Percentiles rank a stretch among this genome's conserved stretches.
phyloP scores from a whole-genome alignment of 2,797 vertebrate species.

The Silurus aristotelis region DNA sequence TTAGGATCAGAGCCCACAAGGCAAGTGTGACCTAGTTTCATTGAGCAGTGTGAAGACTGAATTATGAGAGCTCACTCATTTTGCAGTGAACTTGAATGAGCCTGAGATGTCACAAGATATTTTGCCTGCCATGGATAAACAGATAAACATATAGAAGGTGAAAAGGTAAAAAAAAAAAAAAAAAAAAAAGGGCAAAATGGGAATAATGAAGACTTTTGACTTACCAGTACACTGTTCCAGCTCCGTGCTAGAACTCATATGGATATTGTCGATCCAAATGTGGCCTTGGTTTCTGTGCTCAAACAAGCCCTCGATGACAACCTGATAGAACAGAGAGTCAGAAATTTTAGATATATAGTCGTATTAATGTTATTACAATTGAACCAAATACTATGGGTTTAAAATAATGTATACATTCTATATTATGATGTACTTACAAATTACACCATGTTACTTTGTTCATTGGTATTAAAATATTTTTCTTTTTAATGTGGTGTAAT shows the following conservation, averaged over 20 bases:
- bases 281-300: constrained; percentile 83
- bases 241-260: constrained; percentile 85
- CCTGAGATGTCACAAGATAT: neutral
- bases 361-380: neutral
- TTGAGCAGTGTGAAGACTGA: constrained; percentile 57
- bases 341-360: neutral
- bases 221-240: constrained; percentile 91
- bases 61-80: constrained; percentile 55
- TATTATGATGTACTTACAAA: neutral
- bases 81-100: neutral
- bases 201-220: constrained; percentile 58
- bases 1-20: constrained; percentile 73
- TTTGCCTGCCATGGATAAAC: neutral
- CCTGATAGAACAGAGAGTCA: constrained; percentile 68
- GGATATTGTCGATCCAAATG: constrained; percentile 92
- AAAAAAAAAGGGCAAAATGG: too few species aligned
- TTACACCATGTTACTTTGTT: neutral
- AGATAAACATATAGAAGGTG: neutral
- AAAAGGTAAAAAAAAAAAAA: neutral
- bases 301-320: constrained; percentile 92
- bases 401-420: neutral
- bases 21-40: constrained; percentile 73
- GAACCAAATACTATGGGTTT: neutral
- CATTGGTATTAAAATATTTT: too few species aligned
- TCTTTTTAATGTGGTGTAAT: too few species aligned